Base-by-base conservation (phyloP, 30 jellyfish, hydroid and myxozoan genomes). In the Pelagia noctiluca region DNA sequence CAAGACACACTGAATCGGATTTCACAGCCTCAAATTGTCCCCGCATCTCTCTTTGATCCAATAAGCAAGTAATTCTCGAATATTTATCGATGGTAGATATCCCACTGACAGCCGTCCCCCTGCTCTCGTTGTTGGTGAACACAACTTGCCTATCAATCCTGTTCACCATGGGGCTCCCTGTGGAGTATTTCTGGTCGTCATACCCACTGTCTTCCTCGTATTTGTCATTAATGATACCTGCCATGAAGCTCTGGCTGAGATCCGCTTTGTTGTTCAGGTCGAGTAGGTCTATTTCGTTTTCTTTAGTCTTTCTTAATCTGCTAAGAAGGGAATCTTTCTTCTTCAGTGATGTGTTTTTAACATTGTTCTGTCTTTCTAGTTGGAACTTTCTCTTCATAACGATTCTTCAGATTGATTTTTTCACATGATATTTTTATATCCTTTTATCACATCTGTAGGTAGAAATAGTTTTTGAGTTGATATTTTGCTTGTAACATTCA, bases 181-280 rank as follows among this genome's bases (percentile, higher is more conserved):
- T 31, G 0, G 68, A 52, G 29, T 52, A 28, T 52, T n/a, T 31
- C 22, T n/a, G 22, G 68, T 52, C 68, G 25, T 52, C 68, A 1
- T 52, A n/a, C 68, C 25, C 68, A 13, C 68, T 52, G 68, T 52
- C 68, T 52, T 52, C 68, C 68, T 52, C 68, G 22, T 7, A 52
- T 52, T n/a, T 52, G 25, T 16, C 25, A 31, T 52, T 52, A 31
- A 52, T 52, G 25, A n/a, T n/a, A n/a, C 68, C 68, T n/a, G n/a
- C n/a, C 30, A 52, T 52, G 8, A 52, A 52, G 13, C 25, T 31
- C 1, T 52, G 68, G 3, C 31, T n/a, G 31, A 28, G 25, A 52
- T 31, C 25, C 4, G 23, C 12, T n/a, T 52, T 28, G 31, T 31
- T 31, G n/a, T 52, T 31, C 1, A 11, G 25, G n/a, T n/a, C n/a